phyloP scores from a whole-genome alignment of 2,888 invertebrate species.

The Erpobdella octoculata region DNA sequence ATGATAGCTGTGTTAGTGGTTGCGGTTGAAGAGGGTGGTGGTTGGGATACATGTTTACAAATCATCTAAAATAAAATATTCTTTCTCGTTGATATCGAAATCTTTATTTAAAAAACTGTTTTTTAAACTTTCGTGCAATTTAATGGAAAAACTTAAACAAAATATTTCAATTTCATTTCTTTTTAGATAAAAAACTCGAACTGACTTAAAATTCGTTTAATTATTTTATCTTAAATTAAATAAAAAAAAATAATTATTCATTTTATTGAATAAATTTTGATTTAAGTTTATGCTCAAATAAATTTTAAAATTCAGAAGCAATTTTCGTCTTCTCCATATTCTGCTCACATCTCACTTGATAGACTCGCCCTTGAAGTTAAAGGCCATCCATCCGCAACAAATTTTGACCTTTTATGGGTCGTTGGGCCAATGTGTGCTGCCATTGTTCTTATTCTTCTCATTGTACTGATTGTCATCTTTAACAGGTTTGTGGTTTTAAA shows the following conservation, averaged over 20 bases:
- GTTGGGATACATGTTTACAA: too few species aligned
- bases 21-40: too few species aligned
- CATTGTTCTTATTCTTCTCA: conserved; percentile 70
- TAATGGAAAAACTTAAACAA: too few species aligned
- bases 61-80: too few species aligned
- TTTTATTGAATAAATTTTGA: background rate
- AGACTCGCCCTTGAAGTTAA: background rate
- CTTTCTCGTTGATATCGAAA: too few species aligned
- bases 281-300: background rate
- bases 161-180: too few species aligned
- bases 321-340: conserved; percentile 30
- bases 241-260: background rate
- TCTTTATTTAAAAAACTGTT: too few species aligned
- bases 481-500: conserved; percentile 21
- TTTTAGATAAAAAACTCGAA: too few species aligned
- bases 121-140: too few species aligned
- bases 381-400: background rate
- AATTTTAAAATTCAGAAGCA: background rate
- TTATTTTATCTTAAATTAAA: background rate
- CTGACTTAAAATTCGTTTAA: too few species aligned
- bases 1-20: background rate
- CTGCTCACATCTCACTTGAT: conserved; percentile 33
- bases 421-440: conserved; percentile 82
- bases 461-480: conserved; percentile 59
- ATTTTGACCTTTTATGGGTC: conserved; percentile 64